Evolutionary conservation across 2,113 vertebrate genomes (phyloP).

Genomic region (Columba janthina): DNA sequence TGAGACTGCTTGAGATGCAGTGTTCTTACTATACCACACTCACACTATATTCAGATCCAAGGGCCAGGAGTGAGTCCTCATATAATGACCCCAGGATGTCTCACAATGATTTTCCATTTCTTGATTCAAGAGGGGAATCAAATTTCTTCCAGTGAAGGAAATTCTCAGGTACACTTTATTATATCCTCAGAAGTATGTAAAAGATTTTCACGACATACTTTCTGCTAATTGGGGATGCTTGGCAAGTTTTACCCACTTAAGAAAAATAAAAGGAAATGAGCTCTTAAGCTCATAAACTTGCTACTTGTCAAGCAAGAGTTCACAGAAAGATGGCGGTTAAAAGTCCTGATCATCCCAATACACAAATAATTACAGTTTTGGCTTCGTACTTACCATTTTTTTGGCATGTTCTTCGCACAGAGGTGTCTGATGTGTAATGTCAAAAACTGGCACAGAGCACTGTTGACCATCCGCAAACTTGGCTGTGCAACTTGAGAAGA

Average conservation of each 20-base stretch:
- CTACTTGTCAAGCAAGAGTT: background rate
- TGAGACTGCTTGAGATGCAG: background rate
- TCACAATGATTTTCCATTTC: background rate
- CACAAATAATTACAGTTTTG: background rate
- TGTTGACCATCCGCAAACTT: constrained; percentile 98
- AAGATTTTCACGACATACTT: background rate
- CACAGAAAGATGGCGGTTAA: background rate
- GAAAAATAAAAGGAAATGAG: background rate
- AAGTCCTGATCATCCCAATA: background rate
- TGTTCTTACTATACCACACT: background rate
- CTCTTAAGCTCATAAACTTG: background rate
- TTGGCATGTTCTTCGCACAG: constrained; percentile 99
- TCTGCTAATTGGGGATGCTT: background rate
- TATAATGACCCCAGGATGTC: background rate
- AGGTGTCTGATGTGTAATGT: constrained; percentile 98
- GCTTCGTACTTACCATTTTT: constrained; percentile 90
- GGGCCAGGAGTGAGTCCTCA: background rate
- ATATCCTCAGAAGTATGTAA: background rate
- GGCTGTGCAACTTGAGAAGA: constrained; percentile 98
- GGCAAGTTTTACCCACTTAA: background rate
- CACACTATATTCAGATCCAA: background rate
- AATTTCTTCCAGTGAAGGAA: background rate
- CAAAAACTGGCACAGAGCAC: constrained; percentile 97
- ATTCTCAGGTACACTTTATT: background rate
- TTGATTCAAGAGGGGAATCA: background rate